Conservation (phyloP, 2,113 vertebrate species). For the Datnioides undecimradiatus region DNA sequence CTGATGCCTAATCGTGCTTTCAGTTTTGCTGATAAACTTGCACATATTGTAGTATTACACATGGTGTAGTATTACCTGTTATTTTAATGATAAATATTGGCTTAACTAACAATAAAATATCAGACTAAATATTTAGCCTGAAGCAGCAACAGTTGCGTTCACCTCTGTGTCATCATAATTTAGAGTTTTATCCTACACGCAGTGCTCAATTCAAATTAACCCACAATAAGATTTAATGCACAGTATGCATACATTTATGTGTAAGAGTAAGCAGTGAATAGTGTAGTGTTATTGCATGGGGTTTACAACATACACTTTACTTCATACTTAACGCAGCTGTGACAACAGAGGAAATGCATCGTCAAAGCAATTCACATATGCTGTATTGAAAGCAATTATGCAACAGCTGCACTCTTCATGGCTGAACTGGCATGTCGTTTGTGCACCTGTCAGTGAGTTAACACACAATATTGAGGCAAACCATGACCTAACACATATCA, state of each 20-base stretch:
- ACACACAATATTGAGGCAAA: neutral
- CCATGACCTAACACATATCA: neutral
- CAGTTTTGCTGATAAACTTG: neutral
- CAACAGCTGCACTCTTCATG: constrained; percentile 21
- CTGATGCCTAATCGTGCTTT: neutral
- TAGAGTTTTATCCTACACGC: neutral
- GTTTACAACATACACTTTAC: neutral
- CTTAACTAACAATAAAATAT: neutral
- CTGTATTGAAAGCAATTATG: neutral
- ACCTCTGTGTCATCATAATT: neutral
- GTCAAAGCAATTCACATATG: neutral
- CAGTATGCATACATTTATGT: neutral
- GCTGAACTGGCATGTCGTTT: neutral
- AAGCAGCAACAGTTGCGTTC: neutral
- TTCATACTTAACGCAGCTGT: neutral
- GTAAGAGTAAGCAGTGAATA: neutral
- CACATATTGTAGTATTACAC: neutral
- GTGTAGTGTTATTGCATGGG: neutral
- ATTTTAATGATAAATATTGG: neutral
- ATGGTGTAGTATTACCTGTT: neutral
- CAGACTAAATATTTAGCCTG: neutral
- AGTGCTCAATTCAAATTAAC: neutral
- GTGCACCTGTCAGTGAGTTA: constrained; percentile 31
- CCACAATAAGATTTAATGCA: neutral
- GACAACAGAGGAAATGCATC: constrained; percentile 4